A percentile compares a stretch with the other conserved stretches of the same genome.
These are phyloP conservation scores for Trogon surrucura DNA, from an alignment of 2,113 vertebrate genomes.

Conservation along the genomic window DNA sequence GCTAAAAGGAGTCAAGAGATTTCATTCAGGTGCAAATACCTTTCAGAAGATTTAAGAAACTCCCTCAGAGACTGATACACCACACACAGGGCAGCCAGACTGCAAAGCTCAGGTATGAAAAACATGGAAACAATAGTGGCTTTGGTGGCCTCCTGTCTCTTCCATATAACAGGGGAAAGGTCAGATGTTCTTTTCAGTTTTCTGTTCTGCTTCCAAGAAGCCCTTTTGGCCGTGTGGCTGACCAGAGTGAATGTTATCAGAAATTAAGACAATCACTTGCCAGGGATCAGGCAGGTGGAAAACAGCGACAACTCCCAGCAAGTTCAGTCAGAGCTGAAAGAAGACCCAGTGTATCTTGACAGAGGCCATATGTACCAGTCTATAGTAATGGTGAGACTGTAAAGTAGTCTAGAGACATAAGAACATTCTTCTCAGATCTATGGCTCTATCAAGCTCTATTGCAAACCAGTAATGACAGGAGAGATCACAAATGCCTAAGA, in stretches of 20 bases:
- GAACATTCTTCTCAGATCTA: neutral
- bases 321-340: neutral
- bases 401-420: neutral
- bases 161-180: neutral
- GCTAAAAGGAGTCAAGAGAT: neutral
- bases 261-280: neutral
- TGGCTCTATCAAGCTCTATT: neutral
- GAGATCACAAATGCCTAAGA: neutral
- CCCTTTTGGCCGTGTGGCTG: neutral
- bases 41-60: neutral
- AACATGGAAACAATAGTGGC: neutral
- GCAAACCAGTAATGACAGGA: neutral
- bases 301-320: neutral
- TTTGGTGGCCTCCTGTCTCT: neutral
- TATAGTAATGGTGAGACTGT: neutral
- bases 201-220: neutral
- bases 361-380: neutral
- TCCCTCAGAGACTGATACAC: neutral
- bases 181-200: neutral
- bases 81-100: neutral
- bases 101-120: neutral
- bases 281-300: neutral
- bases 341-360: neutral
- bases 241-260: neutral
- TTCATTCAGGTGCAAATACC: neutral